Conservation (phyloP, 1,140 invertebrate species). For the Plutomurus gul region DNA sequence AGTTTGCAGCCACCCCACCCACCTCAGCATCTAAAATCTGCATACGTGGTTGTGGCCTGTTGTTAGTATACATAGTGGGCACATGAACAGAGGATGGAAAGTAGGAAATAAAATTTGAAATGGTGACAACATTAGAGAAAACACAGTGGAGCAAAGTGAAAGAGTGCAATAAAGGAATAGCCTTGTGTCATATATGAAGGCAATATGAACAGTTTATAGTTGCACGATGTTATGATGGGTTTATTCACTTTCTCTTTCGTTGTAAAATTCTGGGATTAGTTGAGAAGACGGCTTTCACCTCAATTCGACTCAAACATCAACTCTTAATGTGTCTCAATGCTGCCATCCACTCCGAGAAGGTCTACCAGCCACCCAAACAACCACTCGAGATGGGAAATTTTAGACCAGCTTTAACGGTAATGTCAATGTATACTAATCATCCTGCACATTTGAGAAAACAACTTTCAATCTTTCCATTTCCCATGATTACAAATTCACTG, state of each 20-base stretch:
- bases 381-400: background rate
- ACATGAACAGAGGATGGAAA: no score
- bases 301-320: background rate
- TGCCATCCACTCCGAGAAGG: background rate
- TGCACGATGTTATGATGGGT: background rate
- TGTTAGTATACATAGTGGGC: no score
- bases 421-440: conserved; percentile 5
- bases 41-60: no score
- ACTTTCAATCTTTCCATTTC: conserved; percentile 8
- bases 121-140: no score
- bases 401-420: background rate
- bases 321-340: background rate
- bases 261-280: background rate
- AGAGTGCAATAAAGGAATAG: no score
- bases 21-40: no score
- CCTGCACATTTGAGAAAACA: background rate
- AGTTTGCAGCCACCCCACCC: no score
- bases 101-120: no score
- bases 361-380: background rate
- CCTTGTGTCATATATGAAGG: no score
- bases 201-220: background rate
- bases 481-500: background rate
- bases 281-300: background rate
- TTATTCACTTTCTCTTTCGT: background rate
- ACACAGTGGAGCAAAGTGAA: no score